Conservation (phyloP, 2,113 vertebrate genomes). For the Poecilia latipinna region DNA sequence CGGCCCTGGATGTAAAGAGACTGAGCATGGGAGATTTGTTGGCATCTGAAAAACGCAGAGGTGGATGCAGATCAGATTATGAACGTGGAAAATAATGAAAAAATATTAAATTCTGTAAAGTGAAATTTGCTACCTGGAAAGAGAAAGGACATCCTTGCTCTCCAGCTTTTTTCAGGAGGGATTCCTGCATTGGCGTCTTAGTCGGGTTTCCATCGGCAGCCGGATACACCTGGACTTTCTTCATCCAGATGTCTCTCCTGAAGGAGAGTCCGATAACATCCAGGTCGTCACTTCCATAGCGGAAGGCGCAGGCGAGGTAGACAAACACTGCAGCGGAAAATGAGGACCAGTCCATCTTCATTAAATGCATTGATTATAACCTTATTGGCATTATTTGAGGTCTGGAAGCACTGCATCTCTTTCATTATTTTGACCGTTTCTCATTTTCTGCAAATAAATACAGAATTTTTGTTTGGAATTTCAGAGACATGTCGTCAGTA, state of each 20-base stretch:
- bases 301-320: slow-evolving; percentile 87
- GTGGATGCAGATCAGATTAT: not conserved
- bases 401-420: too few species aligned
- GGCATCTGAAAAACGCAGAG: slow-evolving; percentile 78
- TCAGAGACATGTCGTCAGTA: too few species aligned
- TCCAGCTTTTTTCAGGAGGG: slow-evolving; percentile 85
- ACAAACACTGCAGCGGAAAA: slow-evolving; percentile 81
- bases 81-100: not conserved
- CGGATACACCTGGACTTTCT: slow-evolving; percentile 84
- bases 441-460: too few species aligned
- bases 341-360: not conserved
- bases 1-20: slow-evolving; percentile 86
- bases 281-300: slow-evolving; percentile 89
- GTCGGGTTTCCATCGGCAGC: slow-evolving; percentile 48
- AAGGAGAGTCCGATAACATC: slow-evolving; percentile 89
- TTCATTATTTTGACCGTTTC: too few species aligned
- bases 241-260: slow-evolving; percentile 89
- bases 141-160: slow-evolving; percentile 86
- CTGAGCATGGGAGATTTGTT: slow-evolving; percentile 87
- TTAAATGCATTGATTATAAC: not conserved
- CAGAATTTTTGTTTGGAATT: too few species aligned
- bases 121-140: slow-evolving; percentile 79
- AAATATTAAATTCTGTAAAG: not conserved
- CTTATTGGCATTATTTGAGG: too few species aligned
- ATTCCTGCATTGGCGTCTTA: slow-evolving; percentile 83